Base-by-base conservation (phyloP, 2,113 vertebrate species). In the Athene cunicularia region DNA sequence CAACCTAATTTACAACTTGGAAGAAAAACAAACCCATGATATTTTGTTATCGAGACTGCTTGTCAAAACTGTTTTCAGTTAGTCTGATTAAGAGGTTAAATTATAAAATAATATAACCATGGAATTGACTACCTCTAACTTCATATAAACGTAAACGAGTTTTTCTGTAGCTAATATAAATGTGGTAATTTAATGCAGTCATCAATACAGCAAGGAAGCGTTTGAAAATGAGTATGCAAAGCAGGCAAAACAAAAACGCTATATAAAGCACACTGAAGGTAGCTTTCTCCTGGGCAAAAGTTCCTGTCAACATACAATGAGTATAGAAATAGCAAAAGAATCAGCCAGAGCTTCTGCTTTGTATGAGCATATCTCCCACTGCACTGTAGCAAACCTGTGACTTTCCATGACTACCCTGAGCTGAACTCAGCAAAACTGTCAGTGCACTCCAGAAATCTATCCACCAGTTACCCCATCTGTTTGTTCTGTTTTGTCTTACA, bases 221-320 rank as follows among this genome's bases (percentile, higher is more conserved):
- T 68, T 92, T 79, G 26, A 81, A 92, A 92, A 82, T 2, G 5
- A 80, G 19, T 49, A 80, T 64, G 66, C 30, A 82, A 96, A 93
- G 33, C 12, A 88, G 52, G 24, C 18, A 68, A 79, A 70, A 10
- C 45, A 71, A 71, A 72, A 53, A 58, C 50, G 28, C 39, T 56
- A 30, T 6, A 56, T 17, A 43, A 90, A 88, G 20, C 62, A 80
- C 39, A 70, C 0, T 28, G 39, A 68, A 91, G 30, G 39, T 19
- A 73, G 49, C 20, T 52, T 60, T 83, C 15, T 67, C 23, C 49
- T 50, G 30, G 68, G 55, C 21, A 80, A 77, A 93, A 76, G 16
- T 37, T 86, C 43, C 45, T 80, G 23, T 68, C 58, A 83, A 82
- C 30, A 75, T 50, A 22, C 21, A 47, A 18, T 6, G 45, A 43